These are phyloP conservation scores for Drosophila fulvimacula DNA, from an alignment of 2,888 invertebrate species.

Conservation along the genomic window DNA sequence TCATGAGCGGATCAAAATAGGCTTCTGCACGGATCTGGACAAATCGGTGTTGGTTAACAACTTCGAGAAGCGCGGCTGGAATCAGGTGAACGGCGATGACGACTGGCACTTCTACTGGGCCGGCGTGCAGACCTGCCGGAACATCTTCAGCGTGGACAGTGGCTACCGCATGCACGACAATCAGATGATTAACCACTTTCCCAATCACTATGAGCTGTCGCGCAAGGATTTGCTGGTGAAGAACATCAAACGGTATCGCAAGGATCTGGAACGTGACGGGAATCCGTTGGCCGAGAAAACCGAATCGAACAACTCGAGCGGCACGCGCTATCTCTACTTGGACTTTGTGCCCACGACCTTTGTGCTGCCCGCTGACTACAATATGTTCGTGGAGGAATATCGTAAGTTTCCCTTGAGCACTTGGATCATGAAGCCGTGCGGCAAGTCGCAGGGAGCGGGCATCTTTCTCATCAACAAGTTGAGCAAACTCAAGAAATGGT, in stretches of 20 bases:
- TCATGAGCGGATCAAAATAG: constrained; percentile 78
- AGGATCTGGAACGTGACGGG: constrained; percentile 95
- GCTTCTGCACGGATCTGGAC: constrained; percentile 88
- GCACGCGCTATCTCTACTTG: constrained; percentile 91
- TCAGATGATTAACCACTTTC: constrained; percentile 98
- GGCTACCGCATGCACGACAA: constrained; percentile 96
- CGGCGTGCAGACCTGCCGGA: constrained; percentile 94
- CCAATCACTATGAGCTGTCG: constrained; percentile 97
- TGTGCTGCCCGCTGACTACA: constrained; percentile 97
- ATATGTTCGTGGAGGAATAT: constrained; percentile 98
- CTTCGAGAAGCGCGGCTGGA: constrained; percentile 96
- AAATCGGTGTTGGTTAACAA: constrained; percentile 96
- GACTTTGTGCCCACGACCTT: constrained; percentile 97
- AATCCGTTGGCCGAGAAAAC: constrained; percentile 93
- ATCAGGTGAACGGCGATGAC: constrained; percentile 92
- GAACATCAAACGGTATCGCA: constrained; percentile 96
- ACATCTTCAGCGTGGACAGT: constrained; percentile 95
- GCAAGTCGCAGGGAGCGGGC: constrained; percentile 95
- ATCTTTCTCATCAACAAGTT: constrained; percentile 98
- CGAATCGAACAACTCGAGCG: constrained; percentile 86
- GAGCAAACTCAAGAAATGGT: constrained; percentile 96
- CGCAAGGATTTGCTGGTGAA: constrained; percentile 97
- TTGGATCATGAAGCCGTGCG: constrained; percentile 99
- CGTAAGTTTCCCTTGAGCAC: constrained; percentile 96
- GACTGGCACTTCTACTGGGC: constrained; percentile 99